Evolutionary conservation across 2,888 invertebrate genomes (phyloP), one percentile per base, ranked within the genome.

Genomic region (Tuberolachnus salignus): DNA sequence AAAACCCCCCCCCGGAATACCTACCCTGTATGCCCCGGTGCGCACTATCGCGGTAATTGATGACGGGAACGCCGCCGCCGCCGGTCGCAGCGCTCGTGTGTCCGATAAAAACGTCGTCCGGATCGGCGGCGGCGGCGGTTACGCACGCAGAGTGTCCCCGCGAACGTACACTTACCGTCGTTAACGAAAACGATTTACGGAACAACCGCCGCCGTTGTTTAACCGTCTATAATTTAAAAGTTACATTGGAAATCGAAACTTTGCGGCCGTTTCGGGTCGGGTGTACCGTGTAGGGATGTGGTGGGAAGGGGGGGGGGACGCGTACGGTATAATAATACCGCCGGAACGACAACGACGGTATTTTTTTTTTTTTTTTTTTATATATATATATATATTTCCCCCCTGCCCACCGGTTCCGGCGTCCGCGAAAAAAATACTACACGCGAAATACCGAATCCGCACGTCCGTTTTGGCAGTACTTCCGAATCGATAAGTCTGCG

Each of bases 381-480:
- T 34, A 34, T 34, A 34, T 34, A 34, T 34, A 34, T 34, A 34
- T 34, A 34, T 34, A 34, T 34, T n/a, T n/a, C n/a, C n/a, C n/a
- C n/a, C n/a, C n/a, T n/a, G n/a, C n/a, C n/a, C n/a, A n/a, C n/a
- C n/a, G n/a, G n/a, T n/a, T n/a, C n/a, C n/a, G n/a, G n/a, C n/a
- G n/a, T n/a, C n/a, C n/a, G n/a, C n/a, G n/a, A n/a, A n/a, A n/a
- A n/a, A n/a, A n/a, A n/a, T n/a, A n/a, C n/a, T 8, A 59, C 51
- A 59, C 51, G 42, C 61, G 57, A 51, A 34, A 34, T 59, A 78
- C 67, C 19, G 26, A 57, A 78, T 59, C n/a, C n/a, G 75, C 51
- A 78, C 67, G 67, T 78, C 75, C 75, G 75, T 67, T 78, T 78
- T 78, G 75, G 75, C 75, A 78, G 49, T 59, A 59, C 49, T 67